Percentiles rank a stretch among this genome's conserved stretches.
Evolutionary conservation across 2,797 vertebrate genomes (phyloP).

Genomic region (Harpagifer antarcticus): DNA sequence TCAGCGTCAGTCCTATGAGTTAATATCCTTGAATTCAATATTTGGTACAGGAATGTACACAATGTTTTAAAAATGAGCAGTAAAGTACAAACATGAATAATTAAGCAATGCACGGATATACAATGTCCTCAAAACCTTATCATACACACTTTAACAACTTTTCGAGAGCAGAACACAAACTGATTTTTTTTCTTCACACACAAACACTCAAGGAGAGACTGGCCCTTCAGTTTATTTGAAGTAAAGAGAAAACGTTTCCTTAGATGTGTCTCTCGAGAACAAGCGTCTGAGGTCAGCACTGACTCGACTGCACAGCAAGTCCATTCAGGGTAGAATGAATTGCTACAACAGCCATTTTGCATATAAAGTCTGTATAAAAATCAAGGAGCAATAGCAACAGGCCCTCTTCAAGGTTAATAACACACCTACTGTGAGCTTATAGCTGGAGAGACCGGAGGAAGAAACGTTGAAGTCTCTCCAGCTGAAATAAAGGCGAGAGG

Average conservation of each 20-base stretch:
- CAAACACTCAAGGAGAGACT: slow-evolving; percentile 58
- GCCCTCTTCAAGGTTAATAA: slow-evolving; percentile 49
- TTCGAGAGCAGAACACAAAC: slow-evolving; percentile 69
- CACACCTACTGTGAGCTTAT: slow-evolving; percentile 47
- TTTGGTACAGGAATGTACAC: slow-evolving; percentile 79
- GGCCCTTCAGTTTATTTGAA: slow-evolving; percentile 58
- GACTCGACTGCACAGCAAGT: slow-evolving; percentile 53
- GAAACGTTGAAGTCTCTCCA: slow-evolving; percentile 52
- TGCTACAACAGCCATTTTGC: slow-evolving; percentile 70
- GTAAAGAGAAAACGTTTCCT: slow-evolving; percentile 57
- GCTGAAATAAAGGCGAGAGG: slow-evolving; percentile 70
- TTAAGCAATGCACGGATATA: slow-evolving; percentile 72
- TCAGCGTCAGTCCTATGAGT: slow-evolving; percentile 46
- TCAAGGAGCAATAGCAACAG: slow-evolving; percentile 53
- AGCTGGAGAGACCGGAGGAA: slow-evolving; percentile 56
- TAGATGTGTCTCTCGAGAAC: slow-evolving; percentile 57
- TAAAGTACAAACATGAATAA: slow-evolving; percentile 72
- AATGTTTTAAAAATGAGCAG: slow-evolving; percentile 62
- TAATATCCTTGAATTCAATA: slow-evolving; percentile 58
- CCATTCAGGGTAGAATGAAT: slow-evolving; percentile 46
- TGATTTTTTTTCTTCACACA: slow-evolving; percentile 54
- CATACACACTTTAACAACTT: slow-evolving; percentile 62
- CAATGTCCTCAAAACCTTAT: slow-evolving; percentile 62
- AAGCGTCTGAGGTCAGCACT: slow-evolving; percentile 63
- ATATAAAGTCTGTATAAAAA: slow-evolving; percentile 79